Base-by-base conservation (phyloP, 2,113 vertebrate species). In the Nothocercus nigrocapillus region DNA sequence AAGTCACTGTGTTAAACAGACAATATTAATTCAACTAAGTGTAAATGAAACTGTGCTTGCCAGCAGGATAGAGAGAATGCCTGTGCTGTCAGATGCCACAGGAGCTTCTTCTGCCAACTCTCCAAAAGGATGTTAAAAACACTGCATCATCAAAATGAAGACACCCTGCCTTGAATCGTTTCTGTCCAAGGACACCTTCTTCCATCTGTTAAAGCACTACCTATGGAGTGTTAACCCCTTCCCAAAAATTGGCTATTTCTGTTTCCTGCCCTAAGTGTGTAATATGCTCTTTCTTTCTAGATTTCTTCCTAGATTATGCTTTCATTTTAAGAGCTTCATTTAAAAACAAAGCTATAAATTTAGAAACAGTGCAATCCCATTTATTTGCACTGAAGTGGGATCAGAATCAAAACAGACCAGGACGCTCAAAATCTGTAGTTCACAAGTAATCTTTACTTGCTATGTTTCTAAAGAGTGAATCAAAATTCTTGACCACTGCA, bases 61-160 rank as follows among this genome's bases (percentile, higher is more conserved):
- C 94, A 96, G 66, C 62, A 82, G 77, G 58, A 90, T 13, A 17
- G 53, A 90, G 20, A 90, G 30, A 76, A 51, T 25, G 80, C 20
- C 40, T 88, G 44, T 2, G 0, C 34, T 86, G 74, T 95, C 86
- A 87, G 69, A 92, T 90, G 74, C 62, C 81, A 74, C 58, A 54
- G 88, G 49, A 93, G 63, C 62, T 63, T 88, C 79, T 36, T 85
- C 62, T 89, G 85, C 92, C 95, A 96, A 76, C 5, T 6, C 45
- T 88, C 83, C 59, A 34, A 87, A 94, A 95, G 61, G 25, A 73
- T 6, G 13, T 82, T 94, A 96, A 96, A 93, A 95, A 83, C 67
- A 77, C 70, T 76, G 51, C 40, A 62, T 76, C 72, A 79, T 85
- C 80, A 79, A 78, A 89, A 40, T 49, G 53, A 61, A 18, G 20